phyloP scores from a whole-genome alignment of 1,140 invertebrate genomes.

The Drosophila kohkoa region DNA sequence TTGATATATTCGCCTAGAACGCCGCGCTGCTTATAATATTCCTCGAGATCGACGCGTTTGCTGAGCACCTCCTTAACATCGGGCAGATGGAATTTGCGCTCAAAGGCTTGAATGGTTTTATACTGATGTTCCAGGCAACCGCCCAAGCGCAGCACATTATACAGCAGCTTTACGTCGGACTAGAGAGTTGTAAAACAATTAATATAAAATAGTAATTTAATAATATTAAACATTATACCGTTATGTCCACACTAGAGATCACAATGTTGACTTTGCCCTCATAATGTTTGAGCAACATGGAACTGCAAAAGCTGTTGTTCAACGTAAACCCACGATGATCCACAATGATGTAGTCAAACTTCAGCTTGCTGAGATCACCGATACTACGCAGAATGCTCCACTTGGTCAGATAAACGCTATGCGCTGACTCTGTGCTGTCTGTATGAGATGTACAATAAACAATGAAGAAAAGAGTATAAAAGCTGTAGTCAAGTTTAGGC shows the following conservation, averaged over 20 bases:
- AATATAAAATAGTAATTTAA: not conserved
- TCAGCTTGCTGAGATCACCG: constrained; percentile 72
- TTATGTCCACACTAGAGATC: constrained; percentile 81
- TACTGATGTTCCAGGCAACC: constrained; percentile 72
- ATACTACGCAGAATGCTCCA: constrained; percentile 72
- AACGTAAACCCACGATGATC: constrained; percentile 75
- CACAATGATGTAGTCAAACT: constrained; percentile 77
- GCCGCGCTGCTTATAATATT: constrained; percentile 78
- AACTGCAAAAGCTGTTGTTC: constrained; percentile 77
- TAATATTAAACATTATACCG: constrained; percentile 44
- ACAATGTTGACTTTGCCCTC: constrained; percentile 74
- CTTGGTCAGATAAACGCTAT: constrained; percentile 75
- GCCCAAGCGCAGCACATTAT: constrained; percentile 70
- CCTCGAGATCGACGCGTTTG: constrained; percentile 75
- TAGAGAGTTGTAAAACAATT: constrained; percentile 20
- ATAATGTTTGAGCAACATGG: constrained; percentile 76
- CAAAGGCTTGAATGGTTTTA: constrained; percentile 61
- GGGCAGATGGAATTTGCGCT: constrained; percentile 72
- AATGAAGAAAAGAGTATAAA: not conserved
- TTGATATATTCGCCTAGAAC: constrained; percentile 78
- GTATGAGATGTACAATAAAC: not conserved
- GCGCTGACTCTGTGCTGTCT: constrained; percentile 67
- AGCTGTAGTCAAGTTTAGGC: too few relatives aligned
- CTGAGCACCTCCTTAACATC: constrained; percentile 71
- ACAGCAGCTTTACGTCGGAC: constrained; percentile 77